A percentile compares a stretch with the other conserved stretches of the same genome.
Conservation (phyloP, 2,888 invertebrate genomes). For the Acanthosepion esculentum region DNA sequence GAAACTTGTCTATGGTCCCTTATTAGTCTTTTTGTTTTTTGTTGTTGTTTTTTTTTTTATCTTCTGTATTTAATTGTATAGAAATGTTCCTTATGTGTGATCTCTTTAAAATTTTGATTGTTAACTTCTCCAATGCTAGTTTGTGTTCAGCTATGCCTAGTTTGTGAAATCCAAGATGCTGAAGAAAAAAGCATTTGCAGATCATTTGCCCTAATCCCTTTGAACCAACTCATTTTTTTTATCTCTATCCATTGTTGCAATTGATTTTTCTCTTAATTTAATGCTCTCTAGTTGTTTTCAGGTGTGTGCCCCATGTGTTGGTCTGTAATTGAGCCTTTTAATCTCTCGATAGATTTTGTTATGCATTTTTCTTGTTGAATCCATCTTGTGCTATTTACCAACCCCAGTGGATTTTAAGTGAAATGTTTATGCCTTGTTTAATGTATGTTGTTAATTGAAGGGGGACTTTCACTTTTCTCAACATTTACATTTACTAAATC, state of each 20-base stretch:
- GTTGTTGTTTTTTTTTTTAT: neutral
- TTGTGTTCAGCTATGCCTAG: neutral
- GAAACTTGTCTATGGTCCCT: neutral
- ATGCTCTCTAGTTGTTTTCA: constrained; percentile 3
- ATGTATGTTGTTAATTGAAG: neutral
- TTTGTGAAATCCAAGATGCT: neutral
- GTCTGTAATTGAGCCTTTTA: neutral
- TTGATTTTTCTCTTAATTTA: neutral
- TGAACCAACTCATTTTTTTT: neutral
- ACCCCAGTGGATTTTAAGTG: neutral
- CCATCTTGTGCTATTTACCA: neutral
- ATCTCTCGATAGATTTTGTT: neutral
- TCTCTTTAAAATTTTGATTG: neutral
- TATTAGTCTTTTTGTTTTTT: neutral
- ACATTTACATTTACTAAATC: too few relatives aligned
- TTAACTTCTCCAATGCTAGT: neutral
- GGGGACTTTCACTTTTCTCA: too few relatives aligned
- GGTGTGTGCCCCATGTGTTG: neutral
- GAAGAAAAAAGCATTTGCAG: neutral
- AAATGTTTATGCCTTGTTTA: neutral
- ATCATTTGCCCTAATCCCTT: neutral
- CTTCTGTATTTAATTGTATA: neutral
- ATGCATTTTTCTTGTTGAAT: neutral
- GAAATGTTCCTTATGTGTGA: neutral
- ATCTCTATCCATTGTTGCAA: neutral